Conservation (phyloP, 2,888 invertebrate genomes). For the Pocota personata region DNA sequence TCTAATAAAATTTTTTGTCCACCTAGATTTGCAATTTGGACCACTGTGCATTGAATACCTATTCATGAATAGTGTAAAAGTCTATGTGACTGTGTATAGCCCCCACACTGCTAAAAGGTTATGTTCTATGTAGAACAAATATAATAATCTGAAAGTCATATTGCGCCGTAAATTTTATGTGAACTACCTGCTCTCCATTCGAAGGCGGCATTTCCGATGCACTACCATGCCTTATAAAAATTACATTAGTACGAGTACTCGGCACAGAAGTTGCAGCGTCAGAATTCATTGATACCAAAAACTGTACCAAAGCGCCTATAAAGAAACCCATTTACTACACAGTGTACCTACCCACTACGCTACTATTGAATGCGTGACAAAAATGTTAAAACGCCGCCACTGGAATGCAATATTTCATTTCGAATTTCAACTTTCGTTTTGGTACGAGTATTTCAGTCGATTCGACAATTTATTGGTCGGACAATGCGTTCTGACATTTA, state of each 20-base stretch:
- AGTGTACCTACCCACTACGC: background rate
- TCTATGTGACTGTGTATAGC: no score
- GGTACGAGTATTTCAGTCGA: slow-evolving; percentile 6
- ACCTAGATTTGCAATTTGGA: no score
- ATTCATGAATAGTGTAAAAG: no score
- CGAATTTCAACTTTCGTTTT: background rate
- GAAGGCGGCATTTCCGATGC: background rate
- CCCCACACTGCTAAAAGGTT: background rate
- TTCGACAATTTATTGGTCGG: slow-evolving; percentile 37
- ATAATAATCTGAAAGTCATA: background rate
- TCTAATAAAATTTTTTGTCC: no score
- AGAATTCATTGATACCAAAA: background rate
- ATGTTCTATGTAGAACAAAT: background rate
- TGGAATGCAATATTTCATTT: slow-evolving; percentile 25
- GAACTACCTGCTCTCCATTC: background rate
- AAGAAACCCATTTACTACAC: background rate
- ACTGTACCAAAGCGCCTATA: background rate
- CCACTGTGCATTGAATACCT: no score
- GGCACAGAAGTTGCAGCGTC: background rate
- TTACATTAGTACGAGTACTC: background rate
- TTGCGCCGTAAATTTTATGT: background rate
- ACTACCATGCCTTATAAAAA: background rate
- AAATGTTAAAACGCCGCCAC: slow-evolving; percentile 11
- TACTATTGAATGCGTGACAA: slow-evolving; percentile 46
- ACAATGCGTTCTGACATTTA: slow-evolving; percentile 38